phyloP scores from a whole-genome alignment of 2,888 invertebrate species.

The Therioaphis trifolii region DNA sequence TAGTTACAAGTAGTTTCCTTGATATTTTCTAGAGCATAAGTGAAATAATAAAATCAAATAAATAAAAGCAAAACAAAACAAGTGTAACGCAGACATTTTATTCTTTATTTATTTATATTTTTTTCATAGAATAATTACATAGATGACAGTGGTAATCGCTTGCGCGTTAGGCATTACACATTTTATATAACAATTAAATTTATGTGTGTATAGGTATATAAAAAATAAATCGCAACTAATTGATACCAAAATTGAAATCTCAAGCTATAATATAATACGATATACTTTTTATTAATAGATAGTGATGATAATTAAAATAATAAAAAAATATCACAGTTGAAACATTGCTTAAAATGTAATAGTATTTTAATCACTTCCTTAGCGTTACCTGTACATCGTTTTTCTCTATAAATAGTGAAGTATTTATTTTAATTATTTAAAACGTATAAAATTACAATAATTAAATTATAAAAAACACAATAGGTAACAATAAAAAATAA shows the following conservation, averaged over 20 bases:
- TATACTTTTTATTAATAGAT: not conserved
- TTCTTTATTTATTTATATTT: not conserved
- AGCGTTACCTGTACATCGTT: constrained; percentile 24
- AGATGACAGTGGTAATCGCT: not conserved
- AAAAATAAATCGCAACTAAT: constrained; percentile 9
- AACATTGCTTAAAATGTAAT: constrained; percentile 48
- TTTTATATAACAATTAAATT: not conserved
- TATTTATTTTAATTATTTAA: not conserved
- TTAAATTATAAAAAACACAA: not conserved
- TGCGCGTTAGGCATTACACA: not conserved
- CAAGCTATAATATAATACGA: not conserved
- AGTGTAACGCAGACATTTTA: constrained; percentile 13
- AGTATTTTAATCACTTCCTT: constrained; percentile 14
- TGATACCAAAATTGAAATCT: not conserved
- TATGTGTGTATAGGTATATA: not conserved
- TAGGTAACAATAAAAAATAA: not conserved
- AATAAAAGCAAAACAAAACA: constrained; percentile 11
- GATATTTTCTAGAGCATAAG: constrained; percentile 35
- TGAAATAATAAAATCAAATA: constrained; percentile 25
- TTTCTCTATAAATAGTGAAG: constrained; percentile 10
- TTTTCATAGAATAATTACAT: constrained; percentile 17
- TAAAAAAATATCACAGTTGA: constrained; percentile 53
- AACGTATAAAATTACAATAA: too few relatives aligned
- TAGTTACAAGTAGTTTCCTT: too few relatives aligned
- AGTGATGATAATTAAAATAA: constrained; percentile 11